These are phyloP conservation scores for Siderastrea siderea DNA, from an alignment of 92 coral and sea anemone genomes.

Conservation along the genomic window DNA sequence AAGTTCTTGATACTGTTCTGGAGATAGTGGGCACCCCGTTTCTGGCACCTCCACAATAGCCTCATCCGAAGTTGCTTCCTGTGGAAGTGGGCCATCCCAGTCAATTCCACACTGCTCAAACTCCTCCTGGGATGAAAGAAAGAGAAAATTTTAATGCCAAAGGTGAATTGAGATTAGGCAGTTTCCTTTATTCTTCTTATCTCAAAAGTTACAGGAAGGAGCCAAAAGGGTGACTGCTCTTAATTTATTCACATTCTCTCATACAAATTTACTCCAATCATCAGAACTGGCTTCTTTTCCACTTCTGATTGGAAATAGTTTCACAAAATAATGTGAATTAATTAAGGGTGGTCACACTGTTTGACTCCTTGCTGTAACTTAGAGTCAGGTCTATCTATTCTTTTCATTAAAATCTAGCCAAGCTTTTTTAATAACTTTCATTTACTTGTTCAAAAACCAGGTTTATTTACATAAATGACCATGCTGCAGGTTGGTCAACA, in stretches of 20 bases:
- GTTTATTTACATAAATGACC: slow-evolving; percentile 17
- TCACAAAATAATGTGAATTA: slow-evolving; percentile 17
- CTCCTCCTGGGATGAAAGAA: slow-evolving; percentile 53
- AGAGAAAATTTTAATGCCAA: slow-evolving; percentile 18
- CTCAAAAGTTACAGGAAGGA: slow-evolving; percentile 16
- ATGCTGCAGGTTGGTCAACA: background rate
- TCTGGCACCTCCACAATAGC: slow-evolving; percentile 50
- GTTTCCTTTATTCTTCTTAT: slow-evolving; percentile 14
- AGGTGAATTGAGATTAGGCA: slow-evolving; percentile 1
- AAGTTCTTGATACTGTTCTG: slow-evolving; percentile 51
- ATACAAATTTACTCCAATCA: slow-evolving; percentile 18
- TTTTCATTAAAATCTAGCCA: slow-evolving; percentile 21
- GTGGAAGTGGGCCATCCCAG: slow-evolving; percentile 71
- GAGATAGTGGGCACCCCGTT: slow-evolving; percentile 49
- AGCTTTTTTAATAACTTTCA: slow-evolving; percentile 19
- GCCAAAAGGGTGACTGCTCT: slow-evolving; percentile 21
- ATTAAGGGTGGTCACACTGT: slow-evolving; percentile 9
- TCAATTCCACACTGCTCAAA: slow-evolving; percentile 64
- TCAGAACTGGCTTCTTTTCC: slow-evolving; percentile 15
- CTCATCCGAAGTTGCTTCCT: slow-evolving; percentile 27
- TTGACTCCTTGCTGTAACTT: slow-evolving; percentile 24
- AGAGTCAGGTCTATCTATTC: slow-evolving; percentile 4
- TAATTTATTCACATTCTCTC: slow-evolving; percentile 17
- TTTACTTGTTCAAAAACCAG: slow-evolving; percentile 4
- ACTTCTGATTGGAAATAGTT: slow-evolving; percentile 14